Evolutionary conservation across 2,888 invertebrate genomes (phyloP).

Genomic region (Eumerus sabulonum): DNA sequence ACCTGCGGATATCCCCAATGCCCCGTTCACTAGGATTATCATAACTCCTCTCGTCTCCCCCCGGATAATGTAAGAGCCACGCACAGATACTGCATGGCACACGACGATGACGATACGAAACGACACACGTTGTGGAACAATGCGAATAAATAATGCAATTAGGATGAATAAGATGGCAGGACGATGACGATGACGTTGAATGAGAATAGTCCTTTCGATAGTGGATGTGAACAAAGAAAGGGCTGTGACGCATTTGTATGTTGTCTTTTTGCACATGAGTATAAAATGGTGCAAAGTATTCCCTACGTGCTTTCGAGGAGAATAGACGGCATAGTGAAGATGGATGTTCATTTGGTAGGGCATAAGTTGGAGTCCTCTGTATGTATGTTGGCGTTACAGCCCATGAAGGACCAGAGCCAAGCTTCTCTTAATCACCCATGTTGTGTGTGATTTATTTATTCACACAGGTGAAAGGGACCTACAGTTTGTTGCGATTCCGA

Average conservation of each 20-base stretch:
- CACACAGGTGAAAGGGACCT: too few species aligned
- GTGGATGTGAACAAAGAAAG: background rate
- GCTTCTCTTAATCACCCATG: too few species aligned
- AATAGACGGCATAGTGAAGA: too few species aligned
- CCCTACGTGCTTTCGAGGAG: too few species aligned
- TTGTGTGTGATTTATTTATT: too few species aligned
- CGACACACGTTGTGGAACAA: constrained; percentile 4
- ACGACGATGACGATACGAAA: background rate
- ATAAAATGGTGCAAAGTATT: too few species aligned
- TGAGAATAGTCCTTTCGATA: background rate
- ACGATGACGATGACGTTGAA: background rate
- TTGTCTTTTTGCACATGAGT: too few species aligned
- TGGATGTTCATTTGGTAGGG: too few species aligned
- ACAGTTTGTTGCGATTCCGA: too few species aligned
- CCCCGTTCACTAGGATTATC: constrained; percentile 51
- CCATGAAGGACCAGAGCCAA: too few species aligned
- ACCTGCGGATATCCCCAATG: constrained; percentile 59
- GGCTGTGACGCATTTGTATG: background rate
- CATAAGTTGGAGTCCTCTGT: too few species aligned
- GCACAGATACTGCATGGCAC: constrained; percentile 6
- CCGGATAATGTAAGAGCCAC: constrained; percentile 15
- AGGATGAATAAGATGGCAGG: constrained; percentile 44
- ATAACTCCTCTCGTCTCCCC: constrained; percentile 32
- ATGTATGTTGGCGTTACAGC: too few species aligned
- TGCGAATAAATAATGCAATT: constrained; percentile 62